Evolutionary conservation across 2,888 invertebrate genomes (phyloP).

Genomic region (Cacoxenus indagator): DNA sequence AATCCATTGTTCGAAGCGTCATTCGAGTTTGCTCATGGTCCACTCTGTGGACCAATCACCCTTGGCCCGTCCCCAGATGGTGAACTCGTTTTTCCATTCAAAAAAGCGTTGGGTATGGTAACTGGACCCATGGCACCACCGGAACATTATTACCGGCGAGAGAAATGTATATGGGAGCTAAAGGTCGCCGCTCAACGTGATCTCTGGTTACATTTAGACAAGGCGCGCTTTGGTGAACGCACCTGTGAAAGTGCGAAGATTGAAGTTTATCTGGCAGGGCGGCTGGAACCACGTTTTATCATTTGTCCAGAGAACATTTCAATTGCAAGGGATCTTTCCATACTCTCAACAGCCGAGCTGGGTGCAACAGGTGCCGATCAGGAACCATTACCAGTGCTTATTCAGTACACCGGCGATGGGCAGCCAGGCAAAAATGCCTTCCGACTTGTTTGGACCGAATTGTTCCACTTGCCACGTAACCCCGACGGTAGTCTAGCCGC

Average conservation of each 20-base stretch:
- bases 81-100: slow-evolving; percentile 88
- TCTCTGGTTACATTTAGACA: slow-evolving; percentile 88
- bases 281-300: slow-evolving; percentile 82
- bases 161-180: slow-evolving; percentile 86
- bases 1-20: slow-evolving; percentile 87
- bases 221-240: slow-evolving; percentile 86
- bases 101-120: slow-evolving; percentile 79
- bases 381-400: slow-evolving; percentile 77
- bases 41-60: slow-evolving; percentile 87
- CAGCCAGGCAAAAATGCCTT: slow-evolving; percentile 88
- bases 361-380: slow-evolving; percentile 75
- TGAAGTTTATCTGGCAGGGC: slow-evolving; percentile 83
- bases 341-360: slow-evolving; percentile 83
- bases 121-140: slow-evolving; percentile 67
- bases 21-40: slow-evolving; percentile 91
- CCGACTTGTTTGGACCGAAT: slow-evolving; percentile 91
- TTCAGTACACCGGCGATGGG: slow-evolving; percentile 82
- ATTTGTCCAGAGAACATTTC: slow-evolving; percentile 91
- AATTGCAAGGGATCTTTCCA: slow-evolving; percentile 83
- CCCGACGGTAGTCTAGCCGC: slow-evolving; percentile 85
- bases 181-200: slow-evolving; percentile 87
- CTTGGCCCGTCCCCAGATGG: slow-evolving; percentile 86
- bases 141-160: slow-evolving; percentile 70
- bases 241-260: slow-evolving; percentile 89
- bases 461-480: slow-evolving; percentile 88